Percentiles rank a stretch among this genome's conserved stretches.
Evolutionary conservation across 2,888 invertebrate genomes (phyloP).

Genomic region (Xestia ashworthii): DNA sequence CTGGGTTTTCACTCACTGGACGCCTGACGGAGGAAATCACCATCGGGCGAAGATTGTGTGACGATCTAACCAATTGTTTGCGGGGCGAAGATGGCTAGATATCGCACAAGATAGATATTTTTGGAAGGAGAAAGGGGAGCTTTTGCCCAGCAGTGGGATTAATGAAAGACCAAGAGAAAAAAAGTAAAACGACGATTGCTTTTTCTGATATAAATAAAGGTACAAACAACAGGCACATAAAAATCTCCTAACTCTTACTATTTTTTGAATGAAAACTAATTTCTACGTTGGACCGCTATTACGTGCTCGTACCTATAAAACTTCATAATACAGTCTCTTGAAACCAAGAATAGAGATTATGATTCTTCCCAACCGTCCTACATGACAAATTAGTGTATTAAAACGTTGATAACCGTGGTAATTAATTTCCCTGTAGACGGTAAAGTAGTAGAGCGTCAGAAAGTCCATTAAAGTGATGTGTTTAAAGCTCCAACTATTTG

Average conservation of each 20-base stretch:
- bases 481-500: constrained; percentile 49
- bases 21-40: too few relatives aligned
- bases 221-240: background rate
- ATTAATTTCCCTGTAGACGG: constrained; percentile 27
- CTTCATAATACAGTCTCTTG: background rate
- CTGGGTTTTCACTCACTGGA: too few relatives aligned
- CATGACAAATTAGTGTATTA: background rate
- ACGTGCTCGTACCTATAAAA: background rate
- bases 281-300: background rate
- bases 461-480: constrained; percentile 44
- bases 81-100: too few relatives aligned
- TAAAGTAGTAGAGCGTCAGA: constrained; percentile 24
- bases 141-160: too few relatives aligned
- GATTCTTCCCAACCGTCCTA: background rate
- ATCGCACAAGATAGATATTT: too few relatives aligned
- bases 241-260: background rate
- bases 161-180: too few relatives aligned
- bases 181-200: background rate
- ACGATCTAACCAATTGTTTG: too few relatives aligned
- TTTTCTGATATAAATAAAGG: background rate
- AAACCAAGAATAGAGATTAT: background rate
- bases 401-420: background rate
- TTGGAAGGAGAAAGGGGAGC: too few relatives aligned
- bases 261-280: background rate
- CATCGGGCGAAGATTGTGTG: too few relatives aligned